These are phyloP conservation scores for Lathronympha strigana DNA, from an alignment of 2,888 invertebrate species.

Conservation along the genomic window DNA sequence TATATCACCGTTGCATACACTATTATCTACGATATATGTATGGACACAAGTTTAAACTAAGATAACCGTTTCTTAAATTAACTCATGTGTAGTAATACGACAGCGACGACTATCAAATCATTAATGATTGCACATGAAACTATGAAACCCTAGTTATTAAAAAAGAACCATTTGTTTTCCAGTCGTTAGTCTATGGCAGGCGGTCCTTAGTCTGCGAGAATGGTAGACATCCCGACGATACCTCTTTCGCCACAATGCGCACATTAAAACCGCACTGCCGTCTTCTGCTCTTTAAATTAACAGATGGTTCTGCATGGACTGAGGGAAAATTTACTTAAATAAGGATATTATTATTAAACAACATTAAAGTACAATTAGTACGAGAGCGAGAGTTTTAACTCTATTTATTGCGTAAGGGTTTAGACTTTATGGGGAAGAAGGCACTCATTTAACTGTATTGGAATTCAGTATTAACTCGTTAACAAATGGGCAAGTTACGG, in stretches of 20 bases:
- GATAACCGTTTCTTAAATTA: too few species aligned
- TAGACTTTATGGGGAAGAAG: not conserved
- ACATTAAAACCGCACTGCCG: slow-evolving; percentile 31
- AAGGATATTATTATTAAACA: slow-evolving; percentile 2
- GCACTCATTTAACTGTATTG: too few species aligned
- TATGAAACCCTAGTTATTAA: too few species aligned
- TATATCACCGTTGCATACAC: too few species aligned
- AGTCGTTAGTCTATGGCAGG: not conserved
- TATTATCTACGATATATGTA: too few species aligned
- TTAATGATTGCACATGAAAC: too few species aligned
- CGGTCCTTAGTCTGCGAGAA: slow-evolving; percentile 13
- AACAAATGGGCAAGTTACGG: too few species aligned
- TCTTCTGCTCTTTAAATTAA: slow-evolving; percentile 17
- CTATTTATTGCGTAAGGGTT: not conserved
- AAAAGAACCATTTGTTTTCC: not conserved
- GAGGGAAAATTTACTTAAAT: not conserved
- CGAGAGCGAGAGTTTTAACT: not conserved
- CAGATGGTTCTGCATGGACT: slow-evolving; percentile 6
- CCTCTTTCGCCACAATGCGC: slow-evolving; percentile 19
- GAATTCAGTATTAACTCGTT: too few species aligned
- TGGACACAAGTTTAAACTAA: too few species aligned
- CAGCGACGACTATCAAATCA: too few species aligned
- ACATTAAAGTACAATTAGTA: not conserved
- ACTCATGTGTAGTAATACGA: too few species aligned
- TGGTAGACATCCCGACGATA: slow-evolving; percentile 26